Conservation (phyloP, 2,888 invertebrate species). For the Melanostoma mellinum region DNA sequence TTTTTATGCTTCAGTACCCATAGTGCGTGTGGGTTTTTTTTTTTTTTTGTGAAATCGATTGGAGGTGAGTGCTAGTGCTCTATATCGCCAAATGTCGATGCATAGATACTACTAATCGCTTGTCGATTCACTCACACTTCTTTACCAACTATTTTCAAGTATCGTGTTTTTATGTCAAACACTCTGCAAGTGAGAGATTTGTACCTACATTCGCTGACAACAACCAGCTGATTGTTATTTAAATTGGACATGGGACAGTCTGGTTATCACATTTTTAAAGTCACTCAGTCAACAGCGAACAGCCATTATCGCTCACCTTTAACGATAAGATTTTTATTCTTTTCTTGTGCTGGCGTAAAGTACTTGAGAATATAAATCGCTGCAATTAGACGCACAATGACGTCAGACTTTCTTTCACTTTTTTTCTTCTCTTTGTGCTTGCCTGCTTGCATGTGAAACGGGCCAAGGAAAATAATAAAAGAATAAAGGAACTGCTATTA, state of each 20-base stretch:
- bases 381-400: slow-evolving; percentile 65
- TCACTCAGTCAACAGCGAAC: neutral
- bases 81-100: too few species aligned
- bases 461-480: slow-evolving; percentile 20
- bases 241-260: too few species aligned
- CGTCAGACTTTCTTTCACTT: slow-evolving; percentile 38
- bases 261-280: too few species aligned
- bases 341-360: slow-evolving; percentile 8
- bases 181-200: too few species aligned
- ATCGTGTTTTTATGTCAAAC: too few species aligned
- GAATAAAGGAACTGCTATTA: slow-evolving; percentile 45
- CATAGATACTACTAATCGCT: too few species aligned
- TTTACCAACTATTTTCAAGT: too few species aligned
- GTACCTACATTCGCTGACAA: slow-evolving; percentile 1
- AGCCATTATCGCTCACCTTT: neutral
- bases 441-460: neutral
- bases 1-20: too few species aligned
- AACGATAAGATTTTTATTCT: slow-evolving; percentile 6
- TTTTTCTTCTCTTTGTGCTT: neutral
- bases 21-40: too few species aligned
- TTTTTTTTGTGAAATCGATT: too few species aligned
- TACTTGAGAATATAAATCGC: slow-evolving; percentile 34
- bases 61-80: too few species aligned
- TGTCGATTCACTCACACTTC: too few species aligned
- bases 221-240: slow-evolving; percentile 26